phyloP scores from a whole-genome alignment of 2,888 invertebrate genomes.

The Dastarcus helophoroides region DNA sequence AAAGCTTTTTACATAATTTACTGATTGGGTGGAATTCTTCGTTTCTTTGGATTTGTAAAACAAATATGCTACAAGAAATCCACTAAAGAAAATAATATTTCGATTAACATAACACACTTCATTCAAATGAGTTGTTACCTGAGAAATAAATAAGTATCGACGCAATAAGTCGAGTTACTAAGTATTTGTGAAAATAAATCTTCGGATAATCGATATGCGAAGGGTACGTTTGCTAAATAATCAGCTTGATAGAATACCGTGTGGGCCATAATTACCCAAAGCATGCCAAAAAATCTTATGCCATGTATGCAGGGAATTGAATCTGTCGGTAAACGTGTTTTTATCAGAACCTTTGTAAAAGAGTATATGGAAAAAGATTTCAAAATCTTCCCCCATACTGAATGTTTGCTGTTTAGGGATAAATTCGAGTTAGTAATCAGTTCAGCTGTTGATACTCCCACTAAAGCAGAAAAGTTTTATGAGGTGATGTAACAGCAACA shows the following conservation, averaged over 20 bases:
- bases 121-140: conserved; percentile 22
- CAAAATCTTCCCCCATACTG: conserved; percentile 23
- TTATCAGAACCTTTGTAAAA: conserved; percentile 37
- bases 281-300: conserved; percentile 42
- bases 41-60: conserved; percentile 24
- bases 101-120: conserved; percentile 1
- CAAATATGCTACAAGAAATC: conserved; percentile 26
- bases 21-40: conserved; percentile 11
- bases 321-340: conserved; percentile 28
- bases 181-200: conserved; percentile 32
- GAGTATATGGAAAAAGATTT: conserved; percentile 41
- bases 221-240: conserved; percentile 32
- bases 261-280: conserved; percentile 46
- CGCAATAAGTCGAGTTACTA: conserved; percentile 37
- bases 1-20: conserved; percentile 15
- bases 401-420: conserved; percentile 11
- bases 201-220: conserved; percentile 30
- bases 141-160: conserved; percentile 40
- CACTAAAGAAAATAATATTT: conserved; percentile 19
- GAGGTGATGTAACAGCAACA: too few species aligned
- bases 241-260: conserved; percentile 35
- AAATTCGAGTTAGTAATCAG: conserved; percentile 12
- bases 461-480: too few species aligned
- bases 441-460: conserved; percentile 17
- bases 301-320: conserved; percentile 39